Evolutionary conservation across 1,140 invertebrate species (phyloP).

Genomic region (Papilio glaucus): DNA sequence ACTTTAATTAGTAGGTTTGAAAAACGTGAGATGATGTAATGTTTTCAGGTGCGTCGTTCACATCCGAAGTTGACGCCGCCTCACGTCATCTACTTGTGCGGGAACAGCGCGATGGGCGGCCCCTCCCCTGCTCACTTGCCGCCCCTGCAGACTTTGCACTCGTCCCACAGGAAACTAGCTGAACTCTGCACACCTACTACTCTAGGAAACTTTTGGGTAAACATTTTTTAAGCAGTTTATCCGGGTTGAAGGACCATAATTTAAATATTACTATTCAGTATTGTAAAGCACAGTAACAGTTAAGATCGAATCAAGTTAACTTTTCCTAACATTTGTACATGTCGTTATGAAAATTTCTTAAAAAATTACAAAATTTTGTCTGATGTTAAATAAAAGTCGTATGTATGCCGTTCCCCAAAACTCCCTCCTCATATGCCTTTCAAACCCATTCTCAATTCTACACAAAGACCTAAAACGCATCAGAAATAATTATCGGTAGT

Average conservation of each 20-base stretch:
- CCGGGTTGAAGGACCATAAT: constrained; percentile 15
- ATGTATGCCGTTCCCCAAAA: no score
- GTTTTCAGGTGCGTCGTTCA: constrained; percentile 85
- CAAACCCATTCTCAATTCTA: no score
- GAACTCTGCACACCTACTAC: constrained; percentile 77
- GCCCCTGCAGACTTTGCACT: constrained; percentile 57
- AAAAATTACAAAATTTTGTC: no score
- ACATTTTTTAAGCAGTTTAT: constrained; percentile 14
- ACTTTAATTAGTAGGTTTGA: no score
- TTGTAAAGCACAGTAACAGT: no score
- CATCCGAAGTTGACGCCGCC: constrained; percentile 88
- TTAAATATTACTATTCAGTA: background rate
- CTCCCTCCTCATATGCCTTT: no score
- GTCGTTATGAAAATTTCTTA: no score
- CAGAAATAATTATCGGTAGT: no score
- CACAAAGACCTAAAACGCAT: no score
- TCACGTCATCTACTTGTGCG: constrained; percentile 88
- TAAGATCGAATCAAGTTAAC: no score
- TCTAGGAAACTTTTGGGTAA: constrained; percentile 74
- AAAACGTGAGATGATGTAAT: constrained; percentile 15
- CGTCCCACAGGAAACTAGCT: constrained; percentile 70
- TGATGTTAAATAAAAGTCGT: no score
- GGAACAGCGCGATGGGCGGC: constrained; percentile 52
- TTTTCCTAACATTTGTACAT: no score
- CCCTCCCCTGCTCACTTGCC: constrained; percentile 49